phyloP scores from a whole-genome alignment of 2,888 invertebrate species.

The Leptopilina myrica region DNA sequence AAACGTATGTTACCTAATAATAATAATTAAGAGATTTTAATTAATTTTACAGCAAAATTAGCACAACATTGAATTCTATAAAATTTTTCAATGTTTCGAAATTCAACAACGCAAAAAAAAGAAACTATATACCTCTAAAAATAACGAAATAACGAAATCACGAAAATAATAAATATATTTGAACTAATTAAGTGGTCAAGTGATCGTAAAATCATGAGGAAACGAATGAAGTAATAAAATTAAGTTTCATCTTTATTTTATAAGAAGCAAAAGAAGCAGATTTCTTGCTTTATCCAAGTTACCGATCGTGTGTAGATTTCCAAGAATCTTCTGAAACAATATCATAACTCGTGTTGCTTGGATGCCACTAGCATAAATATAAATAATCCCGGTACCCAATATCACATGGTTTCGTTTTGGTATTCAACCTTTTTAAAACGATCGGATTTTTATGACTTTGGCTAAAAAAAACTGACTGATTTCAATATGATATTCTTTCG shows the following conservation, averaged over 20 bases:
- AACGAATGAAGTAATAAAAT: conserved; percentile 73
- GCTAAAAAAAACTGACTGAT: conserved; percentile 47
- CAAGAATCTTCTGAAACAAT: conserved; percentile 74
- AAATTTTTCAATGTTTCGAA: too few species aligned
- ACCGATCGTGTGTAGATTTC: conserved; percentile 76
- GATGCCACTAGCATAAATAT: conserved; percentile 73
- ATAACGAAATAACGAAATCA: neutral
- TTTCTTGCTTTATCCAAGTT: conserved; percentile 72
- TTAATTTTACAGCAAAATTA: too few species aligned
- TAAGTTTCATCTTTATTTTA: conserved; percentile 55
- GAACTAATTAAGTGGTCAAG: conserved; percentile 71
- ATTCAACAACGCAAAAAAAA: too few species aligned
- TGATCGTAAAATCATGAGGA: conserved; percentile 65
- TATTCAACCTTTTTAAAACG: conserved; percentile 60
- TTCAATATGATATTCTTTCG: conserved; percentile 35
- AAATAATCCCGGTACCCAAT: conserved; percentile 66
- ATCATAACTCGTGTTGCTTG: conserved; percentile 74
- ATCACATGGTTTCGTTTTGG: conserved; percentile 55
- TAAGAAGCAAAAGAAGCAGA: conserved; percentile 40
- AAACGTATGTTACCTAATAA: too few species aligned
- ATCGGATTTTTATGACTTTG: conserved; percentile 65
- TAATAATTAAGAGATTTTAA: too few species aligned
- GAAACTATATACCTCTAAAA: neutral
- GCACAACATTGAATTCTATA: too few species aligned
- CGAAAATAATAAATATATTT: neutral